Conservation (phyloP, 2,797 vertebrate species). For the Enteromius mattozi region DNA sequence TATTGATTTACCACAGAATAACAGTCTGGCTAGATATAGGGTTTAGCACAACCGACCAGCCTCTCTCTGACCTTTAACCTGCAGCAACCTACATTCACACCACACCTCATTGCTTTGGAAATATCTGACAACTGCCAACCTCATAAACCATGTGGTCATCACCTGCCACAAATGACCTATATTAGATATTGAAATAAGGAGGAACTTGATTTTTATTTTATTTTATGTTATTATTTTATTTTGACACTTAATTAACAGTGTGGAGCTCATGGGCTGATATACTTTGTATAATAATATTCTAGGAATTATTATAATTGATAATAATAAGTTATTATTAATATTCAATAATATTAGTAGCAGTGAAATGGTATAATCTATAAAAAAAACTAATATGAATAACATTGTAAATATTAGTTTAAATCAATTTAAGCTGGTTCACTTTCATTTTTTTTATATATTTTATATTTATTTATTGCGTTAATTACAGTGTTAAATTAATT, state of each 20-base stretch:
- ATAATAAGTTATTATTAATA: too few species aligned
- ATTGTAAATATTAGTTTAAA: background rate
- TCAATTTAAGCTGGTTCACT: too few species aligned
- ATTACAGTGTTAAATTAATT: too few species aligned
- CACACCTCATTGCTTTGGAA: background rate
- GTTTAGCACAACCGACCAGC: conserved; percentile 63
- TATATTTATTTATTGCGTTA: too few species aligned
- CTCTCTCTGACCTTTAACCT: conserved; percentile 67
- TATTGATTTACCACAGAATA: conserved; percentile 74
- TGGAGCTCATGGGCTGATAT: background rate
- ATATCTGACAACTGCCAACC: background rate
- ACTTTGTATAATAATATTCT: too few species aligned
- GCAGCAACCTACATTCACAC: background rate
- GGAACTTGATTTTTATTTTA: background rate
- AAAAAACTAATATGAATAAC: background rate
- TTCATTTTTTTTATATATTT: too few species aligned
- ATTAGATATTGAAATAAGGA: background rate
- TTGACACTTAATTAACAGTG: background rate
- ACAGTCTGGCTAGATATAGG: conserved; percentile 64
- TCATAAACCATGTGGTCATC: background rate
- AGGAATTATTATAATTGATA: too few species aligned
- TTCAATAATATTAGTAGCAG: too few species aligned
- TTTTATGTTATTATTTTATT: background rate
- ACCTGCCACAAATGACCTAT: background rate
- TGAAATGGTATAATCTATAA: background rate